These are phyloP conservation scores for Catamblyrhynchus diadema DNA, from an alignment of 2,797 vertebrate genomes.

Conservation along the genomic window DNA sequence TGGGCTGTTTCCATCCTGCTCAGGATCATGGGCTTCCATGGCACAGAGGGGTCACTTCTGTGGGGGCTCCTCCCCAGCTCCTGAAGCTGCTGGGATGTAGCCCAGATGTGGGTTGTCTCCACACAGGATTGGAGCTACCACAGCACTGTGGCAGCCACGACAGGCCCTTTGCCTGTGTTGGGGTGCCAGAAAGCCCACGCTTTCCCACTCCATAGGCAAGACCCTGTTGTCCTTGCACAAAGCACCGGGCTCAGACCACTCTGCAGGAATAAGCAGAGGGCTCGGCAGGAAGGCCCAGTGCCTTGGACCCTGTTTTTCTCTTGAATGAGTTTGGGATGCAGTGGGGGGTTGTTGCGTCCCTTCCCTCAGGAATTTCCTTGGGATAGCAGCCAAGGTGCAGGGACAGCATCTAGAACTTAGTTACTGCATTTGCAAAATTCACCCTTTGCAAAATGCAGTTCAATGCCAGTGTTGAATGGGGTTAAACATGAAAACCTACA, in stretches of 20 bases:
- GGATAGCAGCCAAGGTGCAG: neutral
- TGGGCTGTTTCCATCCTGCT: neutral
- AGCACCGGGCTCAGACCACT: neutral
- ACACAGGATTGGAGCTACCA: accelerated
- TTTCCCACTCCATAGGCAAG: neutral
- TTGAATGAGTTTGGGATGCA: neutral
- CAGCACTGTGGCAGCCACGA: neutral
- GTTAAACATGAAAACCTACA: neutral
- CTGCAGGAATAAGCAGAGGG: neutral
- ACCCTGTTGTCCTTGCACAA: neutral
- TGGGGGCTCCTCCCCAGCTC: neutral
- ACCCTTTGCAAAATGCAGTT: neutral
- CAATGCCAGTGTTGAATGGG: neutral
- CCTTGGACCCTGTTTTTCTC: neutral
- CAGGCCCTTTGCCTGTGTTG: neutral
- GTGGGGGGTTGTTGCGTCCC: neutral
- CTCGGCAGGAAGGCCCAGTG: accelerated
- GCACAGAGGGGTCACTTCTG: accelerated
- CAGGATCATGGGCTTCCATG: neutral
- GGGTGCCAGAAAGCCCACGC: accelerated
- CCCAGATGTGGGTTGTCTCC: neutral
- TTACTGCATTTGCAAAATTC: neutral
- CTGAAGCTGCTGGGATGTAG: neutral
- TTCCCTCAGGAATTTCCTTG: neutral
- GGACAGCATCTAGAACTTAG: neutral